Percentiles rank a stretch among this genome's conserved stretches.
phyloP scores from a whole-genome alignment of 1,140 invertebrate genomes.

The Drosophila aff. region DNA sequence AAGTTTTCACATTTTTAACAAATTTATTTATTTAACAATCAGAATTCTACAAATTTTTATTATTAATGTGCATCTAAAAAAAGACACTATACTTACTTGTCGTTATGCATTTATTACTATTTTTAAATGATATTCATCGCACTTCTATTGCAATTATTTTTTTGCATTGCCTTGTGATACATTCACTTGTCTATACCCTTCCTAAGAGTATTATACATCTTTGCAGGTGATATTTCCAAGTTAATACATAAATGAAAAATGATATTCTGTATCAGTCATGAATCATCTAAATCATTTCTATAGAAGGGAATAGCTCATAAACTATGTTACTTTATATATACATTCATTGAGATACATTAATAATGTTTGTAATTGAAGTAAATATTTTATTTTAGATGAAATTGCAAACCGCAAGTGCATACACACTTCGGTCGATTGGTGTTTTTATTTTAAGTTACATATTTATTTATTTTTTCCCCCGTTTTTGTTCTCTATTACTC shows the following conservation, averaged over 20 bases:
- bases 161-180: slow-evolving; percentile 12
- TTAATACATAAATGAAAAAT: not conserved
- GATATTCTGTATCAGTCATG: not conserved
- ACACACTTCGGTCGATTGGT: not conserved
- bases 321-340: too few species aligned
- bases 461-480: not conserved
- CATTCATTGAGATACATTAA: too few species aligned
- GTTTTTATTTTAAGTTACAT: slow-evolving; percentile 2
- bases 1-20: not conserved
- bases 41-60: not conserved
- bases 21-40: not conserved
- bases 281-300: too few species aligned
- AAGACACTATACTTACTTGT: not conserved
- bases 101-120: not conserved
- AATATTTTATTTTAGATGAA: not conserved
- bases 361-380: not conserved
- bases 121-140: slow-evolving; percentile 13
- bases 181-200: not conserved
- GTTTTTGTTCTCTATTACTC: slow-evolving; percentile 33
- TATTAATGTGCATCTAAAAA: not conserved
- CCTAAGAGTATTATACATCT: not conserved
- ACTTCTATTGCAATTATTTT: slow-evolving; percentile 4
- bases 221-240: too few species aligned
- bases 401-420: not conserved
- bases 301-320: too few species aligned